phyloP scores from a whole-genome alignment of 2,113 vertebrate species.

The Galbula dea region DNA sequence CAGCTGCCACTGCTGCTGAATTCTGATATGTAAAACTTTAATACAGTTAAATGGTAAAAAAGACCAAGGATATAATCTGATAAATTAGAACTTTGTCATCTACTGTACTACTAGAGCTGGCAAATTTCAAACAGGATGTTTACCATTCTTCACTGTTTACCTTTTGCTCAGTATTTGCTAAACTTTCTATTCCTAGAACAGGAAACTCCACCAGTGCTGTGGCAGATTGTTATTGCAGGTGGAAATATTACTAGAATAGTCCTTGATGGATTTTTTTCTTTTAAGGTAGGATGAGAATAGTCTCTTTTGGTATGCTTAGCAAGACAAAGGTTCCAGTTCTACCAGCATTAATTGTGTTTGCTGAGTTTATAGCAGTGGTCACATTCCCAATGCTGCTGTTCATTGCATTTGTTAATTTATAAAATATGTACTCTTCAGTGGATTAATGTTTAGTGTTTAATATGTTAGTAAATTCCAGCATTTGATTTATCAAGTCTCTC shows the following conservation, averaged over 20 bases:
- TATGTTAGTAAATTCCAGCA: neutral
- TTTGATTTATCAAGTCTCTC: neutral
- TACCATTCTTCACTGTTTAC: constrained; percentile 21
- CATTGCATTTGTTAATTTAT: too few relatives aligned
- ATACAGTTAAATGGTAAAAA: neutral
- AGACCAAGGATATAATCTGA: neutral
- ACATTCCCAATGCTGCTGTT: neutral
- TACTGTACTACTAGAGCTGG: neutral
- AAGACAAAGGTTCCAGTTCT: neutral
- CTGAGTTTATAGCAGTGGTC: neutral
- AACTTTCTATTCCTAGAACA: constrained; percentile 45
- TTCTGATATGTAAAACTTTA: neutral
- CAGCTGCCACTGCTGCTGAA: neutral
- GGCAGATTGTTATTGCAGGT: constrained; percentile 53
- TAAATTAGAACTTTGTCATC: neutral
- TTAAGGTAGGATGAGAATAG: neutral
- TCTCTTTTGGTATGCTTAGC: neutral
- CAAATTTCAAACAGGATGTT: constrained; percentile 31
- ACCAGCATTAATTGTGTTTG: neutral
- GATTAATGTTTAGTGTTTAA: neutral
- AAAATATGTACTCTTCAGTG: too few relatives aligned
- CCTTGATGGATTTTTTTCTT: neutral
- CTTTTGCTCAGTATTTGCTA: neutral
- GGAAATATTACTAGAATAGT: constrained; percentile 35
- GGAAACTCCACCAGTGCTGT: constrained; percentile 53